Conservation (phyloP, 2,888 invertebrate genomes). For the Aricia artaxerxes region DNA sequence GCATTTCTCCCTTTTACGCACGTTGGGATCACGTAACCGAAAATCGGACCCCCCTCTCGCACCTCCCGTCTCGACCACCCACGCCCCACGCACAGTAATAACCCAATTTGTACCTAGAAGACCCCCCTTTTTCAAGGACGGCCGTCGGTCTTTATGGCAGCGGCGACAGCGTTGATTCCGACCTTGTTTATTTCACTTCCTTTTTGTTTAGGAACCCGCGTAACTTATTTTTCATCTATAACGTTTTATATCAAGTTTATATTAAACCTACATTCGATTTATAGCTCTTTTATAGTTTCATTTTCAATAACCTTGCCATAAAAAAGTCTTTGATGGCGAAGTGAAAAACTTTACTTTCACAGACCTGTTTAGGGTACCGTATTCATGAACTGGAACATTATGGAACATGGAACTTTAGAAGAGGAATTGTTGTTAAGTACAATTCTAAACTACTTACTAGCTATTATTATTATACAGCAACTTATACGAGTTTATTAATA, state of each 20-base stretch:
- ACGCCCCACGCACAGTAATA: slow-evolving; percentile 75
- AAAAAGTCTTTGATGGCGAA: background rate
- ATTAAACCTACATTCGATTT: slow-evolving; percentile 40
- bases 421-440: too few relatives aligned
- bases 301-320: slow-evolving; percentile 5
- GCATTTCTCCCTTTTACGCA: slow-evolving; percentile 54
- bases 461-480: too few relatives aligned
- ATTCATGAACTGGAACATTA: too few relatives aligned
- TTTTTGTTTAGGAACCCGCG: slow-evolving; percentile 79
- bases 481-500: too few relatives aligned
- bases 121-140: slow-evolving; percentile 81
- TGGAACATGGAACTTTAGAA: too few relatives aligned
- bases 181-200: slow-evolving; percentile 81
- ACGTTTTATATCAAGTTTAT: slow-evolving; percentile 40
- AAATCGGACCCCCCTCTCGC: slow-evolving; percentile 53
- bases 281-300: slow-evolving; percentile 27
- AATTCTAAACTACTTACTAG: too few relatives aligned
- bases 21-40: slow-evolving; percentile 40
- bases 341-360: slow-evolving; percentile 1
- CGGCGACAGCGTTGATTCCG: slow-evolving; percentile 80
- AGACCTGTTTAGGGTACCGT: background rate
- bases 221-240: slow-evolving; percentile 74
- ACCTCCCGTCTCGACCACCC: slow-evolving; percentile 67
- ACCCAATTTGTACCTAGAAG: slow-evolving; percentile 74
- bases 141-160: slow-evolving; percentile 80